Percentiles rank a stretch among this genome's conserved stretches.
Evolutionary conservation across 2,888 invertebrate species (phyloP).

Genomic region (Muschampia plurimacula): DNA sequence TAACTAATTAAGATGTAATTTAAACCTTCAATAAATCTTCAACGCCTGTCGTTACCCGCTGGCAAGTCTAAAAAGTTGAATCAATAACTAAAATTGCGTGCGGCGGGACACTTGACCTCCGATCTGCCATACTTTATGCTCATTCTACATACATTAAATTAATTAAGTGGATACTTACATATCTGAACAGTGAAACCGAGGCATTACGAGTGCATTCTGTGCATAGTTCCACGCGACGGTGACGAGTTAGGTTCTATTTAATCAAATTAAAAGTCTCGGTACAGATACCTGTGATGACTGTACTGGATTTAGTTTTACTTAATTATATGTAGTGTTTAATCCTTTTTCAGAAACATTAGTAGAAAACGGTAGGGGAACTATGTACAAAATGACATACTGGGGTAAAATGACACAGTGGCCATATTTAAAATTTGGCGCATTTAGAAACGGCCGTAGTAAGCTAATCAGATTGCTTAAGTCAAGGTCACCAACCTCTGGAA

Average conservation of each 20-base stretch:
- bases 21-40: background rate
- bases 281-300: slow-evolving; percentile 2
- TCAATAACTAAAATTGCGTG: slow-evolving; percentile 25
- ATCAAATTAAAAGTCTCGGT: slow-evolving; percentile 24
- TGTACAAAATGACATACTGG: too few relatives aligned
- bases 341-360: background rate
- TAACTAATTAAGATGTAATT: background rate
- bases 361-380: background rate
- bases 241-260: slow-evolving; percentile 21
- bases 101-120: slow-evolving; percentile 15
- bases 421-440: too few relatives aligned
- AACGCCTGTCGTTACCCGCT: background rate
- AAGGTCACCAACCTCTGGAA: too few relatives aligned
- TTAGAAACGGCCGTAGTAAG: too few relatives aligned
- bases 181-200: slow-evolving; percentile 14
- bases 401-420: too few relatives aligned
- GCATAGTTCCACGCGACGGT: slow-evolving; percentile 29
- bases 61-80: background rate
- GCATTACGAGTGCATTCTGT: slow-evolving; percentile 14
- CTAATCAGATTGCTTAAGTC: too few relatives aligned
- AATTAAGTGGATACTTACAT: slow-evolving; percentile 26
- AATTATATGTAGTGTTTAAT: background rate
- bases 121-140: slow-evolving; percentile 30
- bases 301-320: background rate
- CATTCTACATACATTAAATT: slow-evolving; percentile 30